phyloP scores from a whole-genome alignment of 1,140 invertebrate species.

The Diploscapter pachys region DNA sequence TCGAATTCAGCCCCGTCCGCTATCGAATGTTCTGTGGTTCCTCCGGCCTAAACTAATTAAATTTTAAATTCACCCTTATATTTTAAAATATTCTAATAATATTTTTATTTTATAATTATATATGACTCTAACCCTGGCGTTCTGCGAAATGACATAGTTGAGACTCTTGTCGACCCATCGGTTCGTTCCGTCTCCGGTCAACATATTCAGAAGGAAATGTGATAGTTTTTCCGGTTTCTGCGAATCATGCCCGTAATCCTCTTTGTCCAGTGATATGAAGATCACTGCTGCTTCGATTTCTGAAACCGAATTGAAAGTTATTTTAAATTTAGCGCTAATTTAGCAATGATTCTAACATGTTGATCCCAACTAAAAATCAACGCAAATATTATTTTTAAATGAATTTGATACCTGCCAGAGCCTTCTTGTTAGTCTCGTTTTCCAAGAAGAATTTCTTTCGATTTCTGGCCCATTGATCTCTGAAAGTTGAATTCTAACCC shows the following conservation, averaged over 20 bases:
- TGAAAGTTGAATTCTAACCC: neutral
- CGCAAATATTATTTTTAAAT: conserved; percentile 1
- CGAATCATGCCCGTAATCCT: conserved; percentile 33
- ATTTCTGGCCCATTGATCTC: conserved; percentile 46
- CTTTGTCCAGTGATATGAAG: conserved; percentile 38
- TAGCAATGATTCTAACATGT: no score
- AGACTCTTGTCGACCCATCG: conserved; percentile 90
- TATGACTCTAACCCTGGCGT: conserved; percentile 10
- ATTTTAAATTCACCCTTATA: no score
- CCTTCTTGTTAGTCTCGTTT: conserved; percentile 34
- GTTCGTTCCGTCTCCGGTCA: conserved; percentile 92
- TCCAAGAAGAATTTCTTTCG: conserved; percentile 46
- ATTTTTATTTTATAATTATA: neutral
- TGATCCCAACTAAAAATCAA: neutral
- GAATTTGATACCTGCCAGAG: conserved; percentile 11
- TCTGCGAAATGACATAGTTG: conserved; percentile 75
- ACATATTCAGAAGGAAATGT: conserved; percentile 60
- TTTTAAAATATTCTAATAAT: conserved; percentile 9
- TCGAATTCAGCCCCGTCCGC: conserved; percentile 54
- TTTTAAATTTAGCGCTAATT: no score
- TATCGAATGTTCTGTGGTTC: conserved; percentile 83
- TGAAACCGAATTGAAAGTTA: no score
- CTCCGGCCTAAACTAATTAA: conserved; percentile 71
- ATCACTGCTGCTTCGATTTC: neutral
- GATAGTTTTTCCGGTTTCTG: conserved; percentile 29